A percentile compares a stretch with the other conserved stretches of the same genome.
Conservation (phyloP, 2,113 vertebrate genomes). For the Bathybates hornii region DNA sequence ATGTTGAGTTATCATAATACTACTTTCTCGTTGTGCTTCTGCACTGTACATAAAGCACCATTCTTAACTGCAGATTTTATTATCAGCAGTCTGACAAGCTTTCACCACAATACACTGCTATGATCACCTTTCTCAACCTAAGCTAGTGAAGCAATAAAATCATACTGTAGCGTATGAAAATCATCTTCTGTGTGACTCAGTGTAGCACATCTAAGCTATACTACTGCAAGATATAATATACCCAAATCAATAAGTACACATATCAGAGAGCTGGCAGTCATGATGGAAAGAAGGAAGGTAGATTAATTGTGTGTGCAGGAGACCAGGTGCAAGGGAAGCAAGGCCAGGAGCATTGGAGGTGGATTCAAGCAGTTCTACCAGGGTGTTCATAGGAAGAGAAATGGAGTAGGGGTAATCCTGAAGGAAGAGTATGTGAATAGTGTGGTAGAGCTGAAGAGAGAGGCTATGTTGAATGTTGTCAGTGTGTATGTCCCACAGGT, state of each 20-base stretch:
- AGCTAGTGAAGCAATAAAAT: too few relatives aligned
- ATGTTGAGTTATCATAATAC: too few relatives aligned
- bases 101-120: too few relatives aligned
- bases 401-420: neutral
- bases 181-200: too few relatives aligned
- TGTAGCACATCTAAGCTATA: too few relatives aligned
- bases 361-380: neutral
- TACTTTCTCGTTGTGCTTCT: rapidly evolving
- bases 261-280: neutral
- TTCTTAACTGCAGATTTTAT: rapidly evolving
- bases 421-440: neutral
- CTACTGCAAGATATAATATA: too few relatives aligned
- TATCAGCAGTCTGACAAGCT: too few relatives aligned
- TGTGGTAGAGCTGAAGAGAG: neutral
- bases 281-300: neutral
- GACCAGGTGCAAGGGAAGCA: neutral
- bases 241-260: too few relatives aligned
- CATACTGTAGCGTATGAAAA: too few relatives aligned
- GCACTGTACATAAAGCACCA: too few relatives aligned
- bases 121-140: rapidly evolving
- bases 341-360: neutral
- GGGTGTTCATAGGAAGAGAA: neutral
- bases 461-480: neutral
- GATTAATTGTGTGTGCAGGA: neutral
- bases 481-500: neutral